phyloP scores from a whole-genome alignment of 2,797 vertebrate genomes.

The Leucoraja ocellata region DNA sequence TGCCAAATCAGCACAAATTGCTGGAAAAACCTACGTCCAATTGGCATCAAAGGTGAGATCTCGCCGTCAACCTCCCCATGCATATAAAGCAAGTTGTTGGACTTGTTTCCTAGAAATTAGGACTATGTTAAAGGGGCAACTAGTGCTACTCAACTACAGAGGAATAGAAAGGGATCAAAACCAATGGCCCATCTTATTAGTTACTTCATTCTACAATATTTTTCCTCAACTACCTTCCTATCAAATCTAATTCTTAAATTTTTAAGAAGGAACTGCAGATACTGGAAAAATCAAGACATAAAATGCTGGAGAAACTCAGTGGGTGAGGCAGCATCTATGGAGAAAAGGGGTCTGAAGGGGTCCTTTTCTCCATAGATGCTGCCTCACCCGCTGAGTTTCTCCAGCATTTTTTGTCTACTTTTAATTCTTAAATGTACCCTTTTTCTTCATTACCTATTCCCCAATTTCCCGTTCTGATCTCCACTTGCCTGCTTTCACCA shows the following conservation, averaged over 20 bases:
- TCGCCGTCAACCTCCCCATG: neutral
- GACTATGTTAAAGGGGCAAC: neutral
- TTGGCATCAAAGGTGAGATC: neutral
- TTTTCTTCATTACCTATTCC: neutral
- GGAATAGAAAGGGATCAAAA: neutral
- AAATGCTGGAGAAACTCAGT: too few species aligned
- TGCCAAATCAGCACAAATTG: neutral
- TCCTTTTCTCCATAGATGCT: too few species aligned
- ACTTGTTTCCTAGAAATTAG: neutral
- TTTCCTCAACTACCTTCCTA: too few species aligned
- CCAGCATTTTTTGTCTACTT: too few species aligned
- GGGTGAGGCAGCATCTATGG: too few species aligned
- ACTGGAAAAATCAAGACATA: too few species aligned
- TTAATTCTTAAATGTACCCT: neutral
- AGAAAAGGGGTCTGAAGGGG: too few species aligned
- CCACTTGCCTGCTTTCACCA: neutral
- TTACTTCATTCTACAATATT: neutral
- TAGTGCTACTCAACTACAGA: neutral
- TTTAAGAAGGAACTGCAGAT: too few species aligned
- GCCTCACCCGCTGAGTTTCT: too few species aligned
- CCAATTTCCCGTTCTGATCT: neutral
- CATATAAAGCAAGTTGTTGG: neutral
- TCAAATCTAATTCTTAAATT: neutral
- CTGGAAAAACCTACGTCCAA: neutral
- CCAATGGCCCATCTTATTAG: neutral